Conservation (phyloP, 2,888 invertebrate species). For the Phaedon cochleariae region DNA sequence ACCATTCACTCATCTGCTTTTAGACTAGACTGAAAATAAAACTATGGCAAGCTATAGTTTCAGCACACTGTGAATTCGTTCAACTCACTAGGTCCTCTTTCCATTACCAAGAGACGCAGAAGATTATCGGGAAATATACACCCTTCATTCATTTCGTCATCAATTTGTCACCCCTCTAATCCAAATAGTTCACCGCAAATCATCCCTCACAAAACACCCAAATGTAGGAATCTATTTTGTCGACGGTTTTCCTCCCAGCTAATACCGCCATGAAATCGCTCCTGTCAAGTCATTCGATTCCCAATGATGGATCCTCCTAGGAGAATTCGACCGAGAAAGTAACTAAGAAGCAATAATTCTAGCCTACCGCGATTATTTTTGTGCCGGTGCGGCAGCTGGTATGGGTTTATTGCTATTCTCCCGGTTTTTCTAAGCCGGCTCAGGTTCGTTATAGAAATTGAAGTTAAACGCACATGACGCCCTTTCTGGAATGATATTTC, state of each 20-base stretch:
- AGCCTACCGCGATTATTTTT: slow-evolving; percentile 50
- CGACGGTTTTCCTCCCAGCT: slow-evolving; percentile 22
- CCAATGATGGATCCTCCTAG: slow-evolving; percentile 46
- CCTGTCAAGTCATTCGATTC: slow-evolving; percentile 41
- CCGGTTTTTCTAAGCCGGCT: slow-evolving; percentile 31
- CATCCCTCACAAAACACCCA: slow-evolving; percentile 33
- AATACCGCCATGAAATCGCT: slow-evolving; percentile 34
- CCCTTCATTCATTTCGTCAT: slow-evolving; percentile 27
- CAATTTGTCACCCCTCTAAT: slow-evolving; percentile 35
- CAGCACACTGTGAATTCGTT: no score
- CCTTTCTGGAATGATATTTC: neutral
- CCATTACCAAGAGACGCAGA: no score
- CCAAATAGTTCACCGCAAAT: slow-evolving; percentile 32
- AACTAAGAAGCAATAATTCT: slow-evolving; percentile 52
- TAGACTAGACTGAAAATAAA: no score
- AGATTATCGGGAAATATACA: neutral
- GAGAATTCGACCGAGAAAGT: slow-evolving; percentile 38
- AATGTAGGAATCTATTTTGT: slow-evolving; percentile 36
- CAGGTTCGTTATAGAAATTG: slow-evolving; percentile 28
- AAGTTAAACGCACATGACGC: slow-evolving; percentile 47
- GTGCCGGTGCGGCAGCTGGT: slow-evolving; percentile 48
- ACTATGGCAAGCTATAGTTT: no score
- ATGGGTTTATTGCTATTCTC: slow-evolving; percentile 49
- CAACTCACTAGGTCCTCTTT: no score
- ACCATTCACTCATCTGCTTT: no score